Base-by-base conservation (phyloP, 2,888 invertebrate species). In the Tipula confusa region DNA sequence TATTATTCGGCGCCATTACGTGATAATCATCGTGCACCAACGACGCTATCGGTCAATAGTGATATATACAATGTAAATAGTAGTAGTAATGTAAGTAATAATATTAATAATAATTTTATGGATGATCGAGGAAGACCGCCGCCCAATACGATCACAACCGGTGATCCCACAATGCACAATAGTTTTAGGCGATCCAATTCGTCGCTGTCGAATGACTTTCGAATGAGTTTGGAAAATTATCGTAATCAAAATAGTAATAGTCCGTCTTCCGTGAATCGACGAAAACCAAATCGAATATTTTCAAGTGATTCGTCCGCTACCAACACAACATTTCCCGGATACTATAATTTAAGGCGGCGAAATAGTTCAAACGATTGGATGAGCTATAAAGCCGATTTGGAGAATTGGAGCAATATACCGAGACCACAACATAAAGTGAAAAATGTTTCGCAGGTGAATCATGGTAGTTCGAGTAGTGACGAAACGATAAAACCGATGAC, bases 131-230 rank as follows among this genome's bases (percentile, higher is more conserved):
- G 64, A 2, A 29, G 80, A 80, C 7, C 11, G 5, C 2, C 80
- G 31, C 29, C 29, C 31, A 80, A 80, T 5, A 15, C 29, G 31
- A 80, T 29, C n/a, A 1, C 79, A 11, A 29, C 29, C 31, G n/a
- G n/a, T 29, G 80, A 80, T 11, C 33, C 33, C 15, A 33, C n/a
- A 18, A 13, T 80, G 36, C 79, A 83, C n/a, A 82, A 28, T 83
- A 18, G 85, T 33, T 84, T 86, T 0, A 86, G 86, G 15, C 85
- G 86, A n/a, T 86, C 85, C 81, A 83, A 80, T 38, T 87, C 87
- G 3, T 86, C 86, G 29, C 85, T 85, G 31, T 86, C 86, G 2
- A 87, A 87, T 13, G 86, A 87, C 79, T 86, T 86, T 24, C 86
- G 85, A 80, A 85, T 86, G 0, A 87, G 86, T 84, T 86, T 86